Evolutionary conservation across 2,113 vertebrate genomes (phyloP).

Genomic region (Bolborhynchus lineola): DNA sequence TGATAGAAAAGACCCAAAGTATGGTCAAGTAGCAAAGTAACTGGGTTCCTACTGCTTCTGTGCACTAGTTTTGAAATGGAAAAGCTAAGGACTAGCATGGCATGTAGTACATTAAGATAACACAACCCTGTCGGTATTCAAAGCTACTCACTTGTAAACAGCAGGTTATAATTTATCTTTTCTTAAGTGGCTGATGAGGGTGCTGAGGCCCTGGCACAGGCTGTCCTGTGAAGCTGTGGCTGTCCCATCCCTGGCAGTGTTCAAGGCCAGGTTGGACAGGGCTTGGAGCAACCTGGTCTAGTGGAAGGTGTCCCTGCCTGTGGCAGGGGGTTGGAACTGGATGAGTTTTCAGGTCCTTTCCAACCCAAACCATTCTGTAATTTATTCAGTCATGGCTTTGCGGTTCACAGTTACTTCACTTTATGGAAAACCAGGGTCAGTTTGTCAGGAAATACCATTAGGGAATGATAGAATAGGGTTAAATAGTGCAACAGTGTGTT

Average conservation of each 20-base stretch:
- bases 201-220: no score
- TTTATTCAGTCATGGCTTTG: background rate
- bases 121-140: background rate
- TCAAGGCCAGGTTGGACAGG: no score
- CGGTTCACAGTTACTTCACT: background rate
- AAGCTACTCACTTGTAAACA: background rate
- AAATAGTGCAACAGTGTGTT: background rate
- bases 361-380: background rate
- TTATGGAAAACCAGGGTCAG: background rate
- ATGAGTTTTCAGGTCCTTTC: background rate
- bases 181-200: background rate
- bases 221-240: no score
- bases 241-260: no score
- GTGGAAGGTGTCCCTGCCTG: background rate
- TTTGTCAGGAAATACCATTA: background rate
- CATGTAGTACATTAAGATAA: background rate
- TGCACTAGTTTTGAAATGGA: background rate
- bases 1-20: background rate
- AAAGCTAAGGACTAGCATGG: background rate
- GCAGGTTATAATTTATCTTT: background rate
- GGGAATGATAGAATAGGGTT: background rate
- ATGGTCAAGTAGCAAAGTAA: background rate
- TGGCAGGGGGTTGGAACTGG: background rate
- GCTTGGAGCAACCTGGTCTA: background rate
- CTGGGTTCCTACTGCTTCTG: background rate